Percentiles rank a stretch among this genome's conserved stretches.
phyloP scores from a whole-genome alignment of 2,113 vertebrate genomes.

The Microtus richardsoni region DNA sequence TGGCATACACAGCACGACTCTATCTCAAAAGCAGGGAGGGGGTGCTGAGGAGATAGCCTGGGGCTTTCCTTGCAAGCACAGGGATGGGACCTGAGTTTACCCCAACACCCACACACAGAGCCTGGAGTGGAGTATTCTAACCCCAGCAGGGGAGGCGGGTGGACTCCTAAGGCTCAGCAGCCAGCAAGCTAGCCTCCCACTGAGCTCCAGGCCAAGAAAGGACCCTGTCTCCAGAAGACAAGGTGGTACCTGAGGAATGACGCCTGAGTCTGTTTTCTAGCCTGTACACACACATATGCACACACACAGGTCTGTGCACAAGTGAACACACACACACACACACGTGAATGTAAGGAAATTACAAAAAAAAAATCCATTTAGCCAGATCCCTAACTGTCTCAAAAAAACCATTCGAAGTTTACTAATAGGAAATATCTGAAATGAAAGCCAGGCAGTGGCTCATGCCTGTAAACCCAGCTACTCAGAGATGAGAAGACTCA shows the following conservation, averaged over 20 bases:
- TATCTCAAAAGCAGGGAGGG: neutral
- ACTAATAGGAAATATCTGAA: constrained; percentile 38
- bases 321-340: neutral
- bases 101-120: neutral
- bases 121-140: neutral
- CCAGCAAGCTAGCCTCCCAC: neutral
- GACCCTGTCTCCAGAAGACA: neutral
- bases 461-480: neutral
- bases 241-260: neutral
- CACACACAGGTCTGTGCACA: too few relatives aligned
- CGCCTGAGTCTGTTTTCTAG: neutral
- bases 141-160: neutral
- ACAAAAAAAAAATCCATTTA: neutral
- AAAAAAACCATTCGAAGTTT: neutral
- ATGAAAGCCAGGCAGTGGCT: neutral
- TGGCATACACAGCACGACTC: neutral
- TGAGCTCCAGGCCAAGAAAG: neutral
- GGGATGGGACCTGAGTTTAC: neutral
- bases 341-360: neutral
- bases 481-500: neutral
- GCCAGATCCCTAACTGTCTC: neutral
- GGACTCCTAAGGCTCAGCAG: neutral
- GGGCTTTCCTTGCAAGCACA: neutral
- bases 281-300: neutral
- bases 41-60: neutral